These are phyloP conservation scores for Lethenteron camtschaticum DNA, from an alignment of 2,113 vertebrate genomes.

Conservation along the genomic window DNA sequence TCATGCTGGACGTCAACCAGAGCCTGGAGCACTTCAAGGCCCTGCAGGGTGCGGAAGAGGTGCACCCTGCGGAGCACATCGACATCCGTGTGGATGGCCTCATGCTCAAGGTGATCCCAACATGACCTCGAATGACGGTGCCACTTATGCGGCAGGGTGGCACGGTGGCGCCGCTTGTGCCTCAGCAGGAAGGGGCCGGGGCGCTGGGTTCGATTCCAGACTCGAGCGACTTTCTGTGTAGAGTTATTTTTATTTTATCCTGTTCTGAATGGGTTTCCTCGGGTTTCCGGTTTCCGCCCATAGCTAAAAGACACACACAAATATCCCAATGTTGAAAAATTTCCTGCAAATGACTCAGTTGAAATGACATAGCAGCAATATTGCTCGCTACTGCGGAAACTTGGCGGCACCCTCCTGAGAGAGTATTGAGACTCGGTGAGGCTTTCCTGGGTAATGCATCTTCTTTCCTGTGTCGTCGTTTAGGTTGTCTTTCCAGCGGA, in stretches of 20 bases:
- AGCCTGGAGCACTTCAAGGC: constrained; percentile 84
- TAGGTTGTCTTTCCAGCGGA: constrained; percentile 63
- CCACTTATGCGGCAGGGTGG: background rate
- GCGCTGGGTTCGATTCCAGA: too few species aligned
- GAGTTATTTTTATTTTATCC: too few species aligned
- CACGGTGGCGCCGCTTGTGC: background rate
- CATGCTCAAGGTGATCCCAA: constrained; percentile 39
- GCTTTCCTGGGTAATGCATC: background rate
- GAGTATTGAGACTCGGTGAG: background rate
- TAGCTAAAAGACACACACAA: background rate
- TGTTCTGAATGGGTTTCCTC: too few species aligned
- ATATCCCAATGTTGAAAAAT: background rate
- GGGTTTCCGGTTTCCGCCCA: too few species aligned
- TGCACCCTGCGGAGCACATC: constrained; percentile 30
- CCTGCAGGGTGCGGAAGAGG: constrained; percentile 34
- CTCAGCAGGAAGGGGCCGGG: background rate
- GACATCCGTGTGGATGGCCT: constrained; percentile 57
- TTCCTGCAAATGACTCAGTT: background rate
- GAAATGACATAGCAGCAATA: background rate
- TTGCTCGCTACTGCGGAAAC: background rate
- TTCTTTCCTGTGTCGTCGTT: background rate
- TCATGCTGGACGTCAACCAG: constrained; percentile 55
- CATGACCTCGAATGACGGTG: too few species aligned
- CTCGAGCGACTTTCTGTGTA: too few species aligned
- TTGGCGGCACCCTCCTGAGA: background rate